Evolutionary conservation across 1,140 invertebrate species (phyloP), one percentile per base, ranked within the genome.

Genomic region (Nomia melanderi): DNA sequence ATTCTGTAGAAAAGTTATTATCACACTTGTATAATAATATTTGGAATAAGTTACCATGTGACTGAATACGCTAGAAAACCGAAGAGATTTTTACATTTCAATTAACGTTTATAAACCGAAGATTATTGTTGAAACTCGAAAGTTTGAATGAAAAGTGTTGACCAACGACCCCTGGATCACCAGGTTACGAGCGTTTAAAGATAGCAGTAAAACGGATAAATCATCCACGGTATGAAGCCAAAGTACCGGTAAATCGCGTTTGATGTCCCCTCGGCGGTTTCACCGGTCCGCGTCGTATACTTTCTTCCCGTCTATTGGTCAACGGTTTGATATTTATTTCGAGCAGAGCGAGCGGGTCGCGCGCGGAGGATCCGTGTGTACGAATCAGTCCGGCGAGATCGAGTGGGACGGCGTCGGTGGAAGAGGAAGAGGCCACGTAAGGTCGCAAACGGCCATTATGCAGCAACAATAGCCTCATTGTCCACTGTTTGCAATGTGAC

Each of bases 391-490:
- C 75, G 57, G 54, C 33, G 81, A 82, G 70, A 82, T 70, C 76
- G 71, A 70, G 54, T 53, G 72, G 63, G 72, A 80, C 25, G 73
- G 69, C 65, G 57, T 54, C 65, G 66, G 77, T 41, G 66, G 78
- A 79, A 41, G 73, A 79, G 71, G 69, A 82, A 79, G 79, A 85
- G 88, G 83, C 86, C 88, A 88, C 82, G 86, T 86, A 85, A 89
- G 89, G 88, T 90, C 87, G 87, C 72, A 78, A 85, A 64, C 84
- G 82, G 84, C 85, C 85, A 88, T 88, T 87, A 90, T 87, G 82
- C 86, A 86, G 85, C 82, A 88, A 90, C 90, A 91, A 91, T 91
- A 83, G 86, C 82, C 88, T 89, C 87, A 91, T 91, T 91, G 88
- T 91, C 88, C 89, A 86, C 81, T 83, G 87, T 88, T 88, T 86